Evolutionary conservation across 2,888 invertebrate species (phyloP).

Genomic region (Dione vanillae): DNA sequence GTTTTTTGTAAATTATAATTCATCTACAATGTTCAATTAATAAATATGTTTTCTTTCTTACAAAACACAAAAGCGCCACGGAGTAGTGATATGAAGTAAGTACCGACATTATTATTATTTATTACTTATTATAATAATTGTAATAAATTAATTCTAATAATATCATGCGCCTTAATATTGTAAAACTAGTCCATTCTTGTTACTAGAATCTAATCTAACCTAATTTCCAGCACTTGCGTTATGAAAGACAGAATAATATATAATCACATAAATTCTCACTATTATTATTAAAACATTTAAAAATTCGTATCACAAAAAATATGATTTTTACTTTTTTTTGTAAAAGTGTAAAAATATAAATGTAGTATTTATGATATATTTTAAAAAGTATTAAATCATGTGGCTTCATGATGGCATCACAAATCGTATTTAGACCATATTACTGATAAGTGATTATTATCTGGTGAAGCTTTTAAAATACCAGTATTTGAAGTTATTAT

Average conservation of each 20-base stretch:
- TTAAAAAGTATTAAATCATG: background rate
- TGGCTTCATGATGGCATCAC: background rate
- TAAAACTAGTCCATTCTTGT: slow-evolving; percentile 1
- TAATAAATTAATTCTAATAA: background rate
- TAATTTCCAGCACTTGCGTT: slow-evolving; percentile 18
- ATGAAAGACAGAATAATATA: slow-evolving; percentile 9
- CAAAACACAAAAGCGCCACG: background rate
- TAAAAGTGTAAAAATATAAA: slow-evolving; percentile 16
- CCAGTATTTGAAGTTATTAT: background rate
- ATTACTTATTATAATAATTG: background rate
- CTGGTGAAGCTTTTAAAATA: background rate
- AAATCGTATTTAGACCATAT: background rate
- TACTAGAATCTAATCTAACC: slow-evolving; percentile 3
- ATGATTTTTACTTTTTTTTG: slow-evolving; percentile 14
- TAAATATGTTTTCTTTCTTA: too few relatives aligned
- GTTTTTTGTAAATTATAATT: too few relatives aligned
- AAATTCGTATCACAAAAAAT: slow-evolving; percentile 12
- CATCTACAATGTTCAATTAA: too few relatives aligned
- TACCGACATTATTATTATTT: too few relatives aligned
- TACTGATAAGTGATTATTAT: background rate
- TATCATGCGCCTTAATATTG: slow-evolving; percentile 11
- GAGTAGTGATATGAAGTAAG: background rate
- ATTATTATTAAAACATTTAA: slow-evolving; percentile 14
- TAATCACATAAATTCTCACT: slow-evolving; percentile 23
- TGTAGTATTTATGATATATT: background rate